Evolutionary conservation across 2,888 invertebrate species (phyloP).

Genomic region (Mythimna lalbum): DNA sequence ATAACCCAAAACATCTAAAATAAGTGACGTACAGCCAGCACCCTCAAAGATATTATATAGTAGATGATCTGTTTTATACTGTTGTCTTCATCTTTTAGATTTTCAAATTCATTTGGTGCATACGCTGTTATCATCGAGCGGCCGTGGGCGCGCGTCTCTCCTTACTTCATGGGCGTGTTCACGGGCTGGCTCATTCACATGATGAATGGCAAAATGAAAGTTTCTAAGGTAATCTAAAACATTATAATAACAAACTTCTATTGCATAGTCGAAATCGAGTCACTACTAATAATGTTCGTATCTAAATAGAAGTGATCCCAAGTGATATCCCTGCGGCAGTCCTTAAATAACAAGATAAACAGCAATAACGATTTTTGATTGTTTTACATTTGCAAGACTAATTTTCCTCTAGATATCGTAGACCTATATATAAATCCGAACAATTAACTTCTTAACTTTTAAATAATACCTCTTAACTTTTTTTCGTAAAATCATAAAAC

Average conservation of each 20-base stretch:
- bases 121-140: conserved; percentile 93
- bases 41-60: too few relatives aligned
- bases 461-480: neutral
- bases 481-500: neutral
- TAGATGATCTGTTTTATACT: too few relatives aligned
- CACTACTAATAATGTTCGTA: too few relatives aligned
- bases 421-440: too few relatives aligned
- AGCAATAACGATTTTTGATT: too few relatives aligned
- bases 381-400: neutral
- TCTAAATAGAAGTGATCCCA: neutral
- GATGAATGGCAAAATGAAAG: conserved; percentile 87
- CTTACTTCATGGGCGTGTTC: conserved; percentile 94
- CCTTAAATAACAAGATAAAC: neutral
- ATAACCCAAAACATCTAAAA: too few relatives aligned
- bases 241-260: neutral
- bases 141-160: conserved; percentile 93
- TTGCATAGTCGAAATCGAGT: neutral
- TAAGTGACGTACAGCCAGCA: too few relatives aligned
- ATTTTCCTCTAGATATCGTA: too few relatives aligned
- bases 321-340: conserved; percentile 9
- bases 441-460: too few relatives aligned
- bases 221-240: conserved; percentile 77
- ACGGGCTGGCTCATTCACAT: conserved; percentile 93
- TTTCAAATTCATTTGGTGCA: conserved; percentile 69
- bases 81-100: conserved; percentile 62